Conservation (phyloP, 2,888 invertebrate species). For the Chrysolina americana region DNA sequence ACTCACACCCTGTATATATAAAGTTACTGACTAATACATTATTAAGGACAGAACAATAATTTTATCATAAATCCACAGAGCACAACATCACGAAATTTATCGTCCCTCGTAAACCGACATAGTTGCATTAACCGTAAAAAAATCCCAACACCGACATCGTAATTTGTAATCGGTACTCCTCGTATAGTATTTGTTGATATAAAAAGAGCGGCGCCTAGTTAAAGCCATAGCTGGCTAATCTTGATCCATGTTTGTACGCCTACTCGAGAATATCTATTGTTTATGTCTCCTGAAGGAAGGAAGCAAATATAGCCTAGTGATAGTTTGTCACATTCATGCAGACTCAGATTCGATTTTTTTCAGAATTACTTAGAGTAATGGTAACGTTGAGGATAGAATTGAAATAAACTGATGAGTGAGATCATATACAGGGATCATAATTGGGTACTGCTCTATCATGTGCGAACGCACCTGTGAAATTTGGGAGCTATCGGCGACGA, state of each 20-base stretch:
- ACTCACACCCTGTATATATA: too few relatives aligned
- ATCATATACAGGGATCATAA: too few relatives aligned
- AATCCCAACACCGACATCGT: constrained; percentile 13
- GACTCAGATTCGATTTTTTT: neutral
- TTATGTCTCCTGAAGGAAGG: constrained; percentile 32
- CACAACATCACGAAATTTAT: neutral
- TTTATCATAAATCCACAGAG: neutral
- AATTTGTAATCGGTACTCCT: constrained; percentile 29
- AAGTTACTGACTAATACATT: too few relatives aligned
- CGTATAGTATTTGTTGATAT: constrained; percentile 30
- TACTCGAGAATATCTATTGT: constrained; percentile 46
- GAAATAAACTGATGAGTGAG: too few relatives aligned
- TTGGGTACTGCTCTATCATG: too few relatives aligned
- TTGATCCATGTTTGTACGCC: constrained; percentile 56
- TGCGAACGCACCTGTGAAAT: too few relatives aligned
- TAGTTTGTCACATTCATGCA: neutral
- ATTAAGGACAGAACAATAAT: neutral
- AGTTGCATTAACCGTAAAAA: constrained; percentile 9
- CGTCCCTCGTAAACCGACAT: constrained; percentile 15
- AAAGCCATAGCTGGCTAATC: constrained; percentile 55
- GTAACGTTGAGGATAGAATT: too few relatives aligned
- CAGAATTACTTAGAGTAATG: too few relatives aligned
- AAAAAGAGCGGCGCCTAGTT: constrained; percentile 50
- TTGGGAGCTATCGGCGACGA: too few relatives aligned
- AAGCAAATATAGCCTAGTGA: neutral